phyloP scores from a whole-genome alignment of 2,797 vertebrate genomes.

The Diplodus sargus region DNA sequence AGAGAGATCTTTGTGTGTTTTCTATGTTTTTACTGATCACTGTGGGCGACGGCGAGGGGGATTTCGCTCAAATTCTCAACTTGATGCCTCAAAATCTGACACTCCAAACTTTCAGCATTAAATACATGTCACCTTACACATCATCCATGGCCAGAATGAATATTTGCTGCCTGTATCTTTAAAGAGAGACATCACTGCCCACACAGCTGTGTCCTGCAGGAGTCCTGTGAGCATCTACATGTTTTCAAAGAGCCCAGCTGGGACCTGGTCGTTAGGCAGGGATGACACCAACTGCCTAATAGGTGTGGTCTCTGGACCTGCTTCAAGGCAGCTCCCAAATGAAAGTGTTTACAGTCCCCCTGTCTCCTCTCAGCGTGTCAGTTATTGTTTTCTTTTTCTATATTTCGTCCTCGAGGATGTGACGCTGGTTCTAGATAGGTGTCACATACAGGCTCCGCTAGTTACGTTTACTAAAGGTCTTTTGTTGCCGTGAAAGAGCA shows the following conservation, averaged over 20 bases:
- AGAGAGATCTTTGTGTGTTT: too few relatives aligned
- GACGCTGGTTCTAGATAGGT: constrained; percentile 43
- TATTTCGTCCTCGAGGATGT: constrained; percentile 33
- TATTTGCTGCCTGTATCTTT: constrained; percentile 14
- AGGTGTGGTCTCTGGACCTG: constrained; percentile 46
- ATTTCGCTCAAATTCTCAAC: too few relatives aligned
- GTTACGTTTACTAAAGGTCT: constrained; percentile 65
- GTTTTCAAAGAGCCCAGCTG: constrained; percentile 54
- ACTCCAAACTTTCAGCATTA: neutral
- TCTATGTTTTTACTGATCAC: too few relatives aligned
- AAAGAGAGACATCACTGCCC: constrained; percentile 24
- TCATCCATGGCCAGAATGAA: constrained; percentile 13
- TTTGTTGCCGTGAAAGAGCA: constrained; percentile 55
- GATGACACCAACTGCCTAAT: constrained; percentile 49
- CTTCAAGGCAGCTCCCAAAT: constrained; percentile 48
- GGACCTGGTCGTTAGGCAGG: constrained; percentile 57
- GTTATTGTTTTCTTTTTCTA: constrained; percentile 12
- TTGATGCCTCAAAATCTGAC: too few relatives aligned
- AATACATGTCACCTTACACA: constrained; percentile 1
- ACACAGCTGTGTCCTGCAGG: constrained; percentile 38
- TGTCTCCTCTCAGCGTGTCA: constrained; percentile 22
- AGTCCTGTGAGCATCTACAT: constrained; percentile 38
- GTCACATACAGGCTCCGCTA: constrained; percentile 52
- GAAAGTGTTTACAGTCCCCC: constrained; percentile 22
- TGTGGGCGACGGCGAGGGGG: too few relatives aligned